Conservation (phyloP, 2,888 invertebrate species). For the Slavum lentiscoides region DNA sequence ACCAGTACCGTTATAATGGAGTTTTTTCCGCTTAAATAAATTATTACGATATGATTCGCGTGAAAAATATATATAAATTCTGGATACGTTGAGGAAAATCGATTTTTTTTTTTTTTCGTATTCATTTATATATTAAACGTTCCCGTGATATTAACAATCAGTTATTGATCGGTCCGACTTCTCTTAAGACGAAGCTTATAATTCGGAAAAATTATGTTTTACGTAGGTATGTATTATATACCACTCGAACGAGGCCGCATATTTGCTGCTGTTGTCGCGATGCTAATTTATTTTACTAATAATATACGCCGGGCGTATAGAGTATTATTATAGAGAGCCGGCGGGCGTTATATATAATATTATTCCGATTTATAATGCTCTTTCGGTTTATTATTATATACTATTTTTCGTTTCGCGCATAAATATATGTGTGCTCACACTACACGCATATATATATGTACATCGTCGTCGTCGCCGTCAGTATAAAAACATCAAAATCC, state of each 20-base stretch:
- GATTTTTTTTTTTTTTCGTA: too few relatives aligned
- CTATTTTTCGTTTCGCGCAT: slow-evolving; percentile 8
- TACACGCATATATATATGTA: neutral
- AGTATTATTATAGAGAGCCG: neutral
- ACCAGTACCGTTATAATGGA: too few relatives aligned
- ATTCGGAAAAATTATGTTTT: neutral
- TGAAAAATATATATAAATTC: too few relatives aligned
- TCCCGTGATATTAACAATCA: too few relatives aligned
- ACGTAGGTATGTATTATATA: neutral
- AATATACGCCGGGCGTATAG: neutral
- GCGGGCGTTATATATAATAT: neutral
- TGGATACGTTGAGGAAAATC: too few relatives aligned
- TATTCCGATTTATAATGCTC: slow-evolving; percentile 32
- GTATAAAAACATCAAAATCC: slow-evolving; percentile 43
- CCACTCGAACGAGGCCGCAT: neutral
- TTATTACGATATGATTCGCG: too few relatives aligned
- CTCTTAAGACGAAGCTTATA: slow-evolving; percentile 1
- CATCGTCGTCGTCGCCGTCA: neutral
- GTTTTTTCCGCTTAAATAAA: too few relatives aligned
- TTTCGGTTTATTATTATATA: slow-evolving; percentile 29
- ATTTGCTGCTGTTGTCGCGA: neutral
- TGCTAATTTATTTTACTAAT: slow-evolving; percentile 25
- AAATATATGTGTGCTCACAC: neutral
- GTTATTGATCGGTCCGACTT: neutral
- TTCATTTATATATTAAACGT: too few relatives aligned